Evolutionary conservation across 1,140 invertebrate genomes (phyloP).

Genomic region (Drosophila sturtevanti): DNA sequence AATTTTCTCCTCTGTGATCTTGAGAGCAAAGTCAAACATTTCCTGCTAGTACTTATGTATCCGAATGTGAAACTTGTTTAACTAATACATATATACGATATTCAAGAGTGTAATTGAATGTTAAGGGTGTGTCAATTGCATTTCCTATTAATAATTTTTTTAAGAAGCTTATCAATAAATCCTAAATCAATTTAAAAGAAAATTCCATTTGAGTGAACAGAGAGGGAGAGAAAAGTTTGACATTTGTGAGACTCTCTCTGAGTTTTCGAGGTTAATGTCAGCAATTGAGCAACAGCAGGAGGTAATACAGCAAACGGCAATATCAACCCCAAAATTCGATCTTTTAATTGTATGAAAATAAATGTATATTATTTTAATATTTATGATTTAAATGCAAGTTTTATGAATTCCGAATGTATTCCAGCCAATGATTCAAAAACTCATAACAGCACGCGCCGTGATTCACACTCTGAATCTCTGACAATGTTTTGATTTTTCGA

Average conservation of each 20-base stretch:
- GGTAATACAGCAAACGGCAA: constrained; percentile 17
- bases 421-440: constrained; percentile 43
- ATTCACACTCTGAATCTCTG: constrained; percentile 46
- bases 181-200: not conserved
- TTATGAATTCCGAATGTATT: constrained; percentile 44
- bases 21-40: not conserved
- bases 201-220: not conserved
- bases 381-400: constrained; percentile 74
- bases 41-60: not conserved
- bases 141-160: not conserved
- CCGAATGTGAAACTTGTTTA: not conserved
- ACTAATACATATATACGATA: not conserved
- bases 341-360: constrained; percentile 67
- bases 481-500: constrained; percentile 17
- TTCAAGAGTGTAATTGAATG: not conserved
- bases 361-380: constrained; percentile 65
- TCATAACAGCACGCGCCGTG: constrained; percentile 67
- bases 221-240: constrained; percentile 21
- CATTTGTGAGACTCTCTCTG: constrained; percentile 13
- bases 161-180: constrained; percentile 3
- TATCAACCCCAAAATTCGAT: constrained; percentile 40
- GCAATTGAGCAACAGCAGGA: constrained; percentile 27
- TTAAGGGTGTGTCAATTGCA: not conserved
- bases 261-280: constrained; percentile 47
- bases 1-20: too few relatives aligned